Evolutionary conservation across 2,113 vertebrate species (phyloP).

Genomic region (Atlantisia rogersi): DNA sequence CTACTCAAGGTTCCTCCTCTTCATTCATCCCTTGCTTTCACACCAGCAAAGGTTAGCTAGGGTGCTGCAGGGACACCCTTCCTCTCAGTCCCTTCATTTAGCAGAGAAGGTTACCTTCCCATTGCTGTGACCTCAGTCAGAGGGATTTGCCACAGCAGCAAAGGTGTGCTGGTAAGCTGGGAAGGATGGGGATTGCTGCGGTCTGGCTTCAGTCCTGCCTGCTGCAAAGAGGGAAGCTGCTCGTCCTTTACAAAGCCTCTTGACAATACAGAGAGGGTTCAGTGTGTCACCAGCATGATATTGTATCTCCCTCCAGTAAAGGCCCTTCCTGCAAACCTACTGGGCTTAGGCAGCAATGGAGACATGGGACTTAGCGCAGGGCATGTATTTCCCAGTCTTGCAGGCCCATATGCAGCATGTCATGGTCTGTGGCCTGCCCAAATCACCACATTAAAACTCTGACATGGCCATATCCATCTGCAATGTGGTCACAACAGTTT

Average conservation of each 20-base stretch:
- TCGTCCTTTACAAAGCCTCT: background rate
- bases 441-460: background rate
- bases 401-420: rapidly evolving
- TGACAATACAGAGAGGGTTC: background rate
- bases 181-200: background rate
- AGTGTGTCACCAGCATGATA: background rate
- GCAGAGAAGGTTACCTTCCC: background rate
- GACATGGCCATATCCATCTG: background rate
- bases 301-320: background rate
- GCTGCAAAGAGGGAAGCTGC: background rate
- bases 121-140: background rate
- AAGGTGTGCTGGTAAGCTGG: rapidly evolving
- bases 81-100: background rate
- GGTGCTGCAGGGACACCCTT: background rate
- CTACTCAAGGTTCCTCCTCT: background rate
- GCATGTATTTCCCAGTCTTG: background rate
- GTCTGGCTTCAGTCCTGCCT: background rate
- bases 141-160: background rate
- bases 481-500: background rate
- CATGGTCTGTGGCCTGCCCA: background rate
- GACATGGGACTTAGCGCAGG: background rate
- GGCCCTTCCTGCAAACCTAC: background rate
- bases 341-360: background rate
- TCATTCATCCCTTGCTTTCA: background rate
- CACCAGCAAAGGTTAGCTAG: background rate